Evolutionary conservation across 2,888 invertebrate genomes (phyloP), one percentile per base, ranked within the genome.

Genomic region (Criorhina ranunculi): DNA sequence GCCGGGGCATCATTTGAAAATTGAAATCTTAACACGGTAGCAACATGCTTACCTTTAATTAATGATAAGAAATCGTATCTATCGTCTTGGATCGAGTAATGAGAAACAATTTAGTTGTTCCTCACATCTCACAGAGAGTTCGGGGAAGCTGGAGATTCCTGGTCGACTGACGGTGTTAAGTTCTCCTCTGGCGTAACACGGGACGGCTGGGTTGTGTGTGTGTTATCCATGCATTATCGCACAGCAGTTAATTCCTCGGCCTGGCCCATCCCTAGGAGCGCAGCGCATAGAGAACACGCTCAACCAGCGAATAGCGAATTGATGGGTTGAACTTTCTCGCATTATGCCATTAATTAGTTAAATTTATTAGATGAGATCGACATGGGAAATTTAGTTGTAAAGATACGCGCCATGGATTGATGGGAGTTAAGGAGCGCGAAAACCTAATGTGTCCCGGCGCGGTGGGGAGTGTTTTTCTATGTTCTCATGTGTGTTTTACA

Each of bases 1-100:
- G 67, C 81, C 72, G 51, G 73, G 80, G 82, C 75, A 67, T 83
- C 83, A 75, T 78, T 78, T 76, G 76, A 66, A 79, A 79, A 87
- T 88, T 88, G 87, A 87, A 86, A 80, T 87, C 87, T 88, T 89
- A 89, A 90, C 91, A 91, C 91, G 90, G 91, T 91, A 91, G 91
- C 91, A 90, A 91, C 91, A 91, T 91, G 91, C 90, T 90, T 90
- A 90, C 89, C 89, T 90, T 91, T 91, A 91, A 91, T 91, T 91
- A 91, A 91, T 91, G 91, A 91, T 91, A 91, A 90, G 90, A 90
- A 91, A 91, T 91, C 91, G 85, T 85, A 85, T 85, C 85, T 85
- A 85, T 85, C 85, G 85, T 85, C 85, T 80, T 79, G 79, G 85
- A 85, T 85, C 85, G 79, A 70, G 85, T 85, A 85, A 85, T 85